Percentiles rank a stretch among this genome's conserved stretches.
These are phyloP conservation scores for Xestia xanthographa DNA, from an alignment of 2,888 invertebrate species.

Conservation along the genomic window DNA sequence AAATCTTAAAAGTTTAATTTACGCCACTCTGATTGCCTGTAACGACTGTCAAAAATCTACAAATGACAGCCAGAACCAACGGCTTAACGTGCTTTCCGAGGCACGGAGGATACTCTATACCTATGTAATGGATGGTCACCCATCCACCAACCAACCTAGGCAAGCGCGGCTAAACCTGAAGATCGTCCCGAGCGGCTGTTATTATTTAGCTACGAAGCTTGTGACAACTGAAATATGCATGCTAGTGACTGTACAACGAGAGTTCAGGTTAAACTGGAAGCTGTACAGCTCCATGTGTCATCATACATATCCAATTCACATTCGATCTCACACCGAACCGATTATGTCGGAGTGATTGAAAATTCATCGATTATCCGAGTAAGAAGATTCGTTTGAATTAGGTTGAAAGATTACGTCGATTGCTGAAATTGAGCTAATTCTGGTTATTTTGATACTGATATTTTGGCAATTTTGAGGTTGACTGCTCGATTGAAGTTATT, in stretches of 20 bases:
- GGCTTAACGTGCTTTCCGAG: no score
- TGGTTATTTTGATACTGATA: slow-evolving; percentile 15
- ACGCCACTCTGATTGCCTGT: no score
- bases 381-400: slow-evolving; percentile 59
- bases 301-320: slow-evolving; percentile 57
- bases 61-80: no score
- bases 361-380: slow-evolving; percentile 62
- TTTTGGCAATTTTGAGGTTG: slow-evolving; percentile 1
- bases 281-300: neutral
- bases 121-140: no score
- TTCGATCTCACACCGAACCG: slow-evolving; percentile 64
- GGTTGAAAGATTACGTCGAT: slow-evolving; percentile 44
- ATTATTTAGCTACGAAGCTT: no score
- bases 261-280: slow-evolving; percentile 9
- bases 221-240: neutral
- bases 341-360: slow-evolving; percentile 67
- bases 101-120: no score
- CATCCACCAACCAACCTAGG: no score
- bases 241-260: neutral
- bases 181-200: no score
- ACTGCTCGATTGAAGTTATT: neutral
- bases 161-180: no score
- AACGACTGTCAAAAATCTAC: no score
- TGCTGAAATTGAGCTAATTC: slow-evolving; percentile 49
- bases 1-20: no score